These are phyloP conservation scores for Stegostoma tigrinum DNA, from an alignment of 2,113 vertebrate genomes.

Conservation along the genomic window DNA sequence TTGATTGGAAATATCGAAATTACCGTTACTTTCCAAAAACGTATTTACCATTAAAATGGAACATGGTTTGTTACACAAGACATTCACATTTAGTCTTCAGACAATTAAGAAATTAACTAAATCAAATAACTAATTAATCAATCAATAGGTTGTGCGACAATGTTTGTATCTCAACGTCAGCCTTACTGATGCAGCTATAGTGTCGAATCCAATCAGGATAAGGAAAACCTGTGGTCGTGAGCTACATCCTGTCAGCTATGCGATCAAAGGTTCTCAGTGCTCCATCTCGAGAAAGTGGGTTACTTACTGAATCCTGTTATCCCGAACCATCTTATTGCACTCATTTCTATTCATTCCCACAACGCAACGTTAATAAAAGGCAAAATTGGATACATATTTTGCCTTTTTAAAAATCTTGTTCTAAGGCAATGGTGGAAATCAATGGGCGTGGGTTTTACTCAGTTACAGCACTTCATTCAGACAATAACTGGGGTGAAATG, in stretches of 20 bases:
- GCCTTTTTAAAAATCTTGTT: background rate
- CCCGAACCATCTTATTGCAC: background rate
- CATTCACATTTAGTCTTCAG: background rate
- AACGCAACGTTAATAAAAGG: background rate
- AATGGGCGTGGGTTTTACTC: background rate
- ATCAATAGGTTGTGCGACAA: background rate
- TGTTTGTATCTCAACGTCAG: background rate
- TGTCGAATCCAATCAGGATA: background rate
- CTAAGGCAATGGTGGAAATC: background rate
- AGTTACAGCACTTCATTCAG: background rate
- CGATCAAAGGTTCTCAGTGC: background rate
- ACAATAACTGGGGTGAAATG: background rate
- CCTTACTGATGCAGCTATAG: background rate
- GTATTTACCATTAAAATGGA: background rate
- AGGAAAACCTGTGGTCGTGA: background rate
- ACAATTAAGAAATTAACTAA: background rate
- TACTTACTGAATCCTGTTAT: background rate
- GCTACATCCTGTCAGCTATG: background rate
- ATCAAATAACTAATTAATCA: too few relatives aligned
- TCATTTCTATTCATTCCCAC: background rate
- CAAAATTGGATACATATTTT: background rate
- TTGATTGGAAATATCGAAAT: too few relatives aligned
- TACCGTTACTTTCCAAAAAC: too few relatives aligned
- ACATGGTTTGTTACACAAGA: background rate
- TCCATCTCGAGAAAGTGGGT: slow-evolving; percentile 21